Base-by-base conservation (phyloP, 2,113 vertebrate genomes). In the Catharus minimus region DNA sequence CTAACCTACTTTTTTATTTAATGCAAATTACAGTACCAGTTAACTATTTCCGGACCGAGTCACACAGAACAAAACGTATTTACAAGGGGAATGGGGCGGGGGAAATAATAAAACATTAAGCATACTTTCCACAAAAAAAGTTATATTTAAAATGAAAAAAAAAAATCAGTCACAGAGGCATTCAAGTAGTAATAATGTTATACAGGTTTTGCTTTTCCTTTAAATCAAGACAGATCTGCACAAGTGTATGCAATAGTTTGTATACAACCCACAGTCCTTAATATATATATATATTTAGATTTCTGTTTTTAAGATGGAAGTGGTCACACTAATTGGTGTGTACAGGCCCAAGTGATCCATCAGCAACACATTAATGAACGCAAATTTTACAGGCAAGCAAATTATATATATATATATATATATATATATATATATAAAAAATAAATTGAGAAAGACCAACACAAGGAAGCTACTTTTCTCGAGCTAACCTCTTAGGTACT, bases 1-100 rank as follows among this genome's bases (percentile, higher is more conserved):
- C 99, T 99, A 99, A 98, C 98, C 99, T 99, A 99, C 98, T 98
- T 99, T 99, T 99, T 99, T 99, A 99, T 99, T 99, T 99, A 99
- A 99, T 99, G 99, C 99, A 99, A 99, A 99, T 99, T 99, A 99
- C 99, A 99, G 99, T 99, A 99, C 99, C 99, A 99, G 99, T 98
- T 99, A 99, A 99, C 99, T 99, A 99, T 99, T 98, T 99, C 98
- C 98, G 98, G 99, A 98, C 98, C 97, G 97, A 98, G 98, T 98
- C 98, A 98, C 98, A 98, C 98, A 99, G 98, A 99, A 99, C 98
- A 96, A 99, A 98, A 98, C 95, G 95, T 99, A 98, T 98, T 98
- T 99, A 99, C 99, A 99, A 98, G 97, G 98, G 97, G 95, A 94
- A 95, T 94, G 97, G 97, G 96, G 96, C 95, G 69, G 97, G 97